These are phyloP conservation scores for Cephus pulcher DNA, from an alignment of 2,888 invertebrate genomes.

Conservation along the genomic window DNA sequence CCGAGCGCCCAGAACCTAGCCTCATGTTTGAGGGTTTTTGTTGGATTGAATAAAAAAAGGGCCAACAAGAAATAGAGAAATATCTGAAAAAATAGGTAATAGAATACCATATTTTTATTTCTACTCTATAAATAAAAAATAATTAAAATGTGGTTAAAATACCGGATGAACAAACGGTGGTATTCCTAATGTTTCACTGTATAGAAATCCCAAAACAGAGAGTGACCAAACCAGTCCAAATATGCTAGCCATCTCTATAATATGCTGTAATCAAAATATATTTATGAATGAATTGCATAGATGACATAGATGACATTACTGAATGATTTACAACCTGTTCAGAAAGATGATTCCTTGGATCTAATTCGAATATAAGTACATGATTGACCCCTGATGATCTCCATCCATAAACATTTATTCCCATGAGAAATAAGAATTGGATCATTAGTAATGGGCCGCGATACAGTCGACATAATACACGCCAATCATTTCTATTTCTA, in stretches of 20 bases:
- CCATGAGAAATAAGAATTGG: constrained; percentile 81
- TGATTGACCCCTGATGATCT: constrained; percentile 85
- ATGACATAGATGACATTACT: neutral
- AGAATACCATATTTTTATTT: neutral
- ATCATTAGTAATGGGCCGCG: constrained; percentile 83
- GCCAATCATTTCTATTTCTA: constrained; percentile 67
- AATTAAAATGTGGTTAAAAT: constrained; percentile 13
- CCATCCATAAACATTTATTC: constrained; percentile 86
- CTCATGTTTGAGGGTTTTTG: constrained; percentile 80
- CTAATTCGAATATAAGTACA: constrained; percentile 85
- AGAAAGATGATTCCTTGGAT: constrained; percentile 81
- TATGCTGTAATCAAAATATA: constrained; percentile 66
- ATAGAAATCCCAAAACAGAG: constrained; percentile 76
- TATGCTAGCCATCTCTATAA: constrained; percentile 81
- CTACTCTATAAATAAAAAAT: neutral
- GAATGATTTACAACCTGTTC: constrained; percentile 70
- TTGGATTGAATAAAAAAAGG: constrained; percentile 80
- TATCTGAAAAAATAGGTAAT: constrained; percentile 56
- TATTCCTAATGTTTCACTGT: constrained; percentile 74
- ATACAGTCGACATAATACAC: constrained; percentile 81
- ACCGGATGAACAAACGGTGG: constrained; percentile 81
- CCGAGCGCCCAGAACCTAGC: constrained; percentile 81
- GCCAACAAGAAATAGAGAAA: constrained; percentile 76
- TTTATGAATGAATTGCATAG: neutral
- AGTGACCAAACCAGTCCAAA: constrained; percentile 83